Percentiles rank a stretch among this genome's conserved stretches.
Evolutionary conservation across 2,113 vertebrate genomes (phyloP).

Genomic region (Otocyon megalotis): DNA sequence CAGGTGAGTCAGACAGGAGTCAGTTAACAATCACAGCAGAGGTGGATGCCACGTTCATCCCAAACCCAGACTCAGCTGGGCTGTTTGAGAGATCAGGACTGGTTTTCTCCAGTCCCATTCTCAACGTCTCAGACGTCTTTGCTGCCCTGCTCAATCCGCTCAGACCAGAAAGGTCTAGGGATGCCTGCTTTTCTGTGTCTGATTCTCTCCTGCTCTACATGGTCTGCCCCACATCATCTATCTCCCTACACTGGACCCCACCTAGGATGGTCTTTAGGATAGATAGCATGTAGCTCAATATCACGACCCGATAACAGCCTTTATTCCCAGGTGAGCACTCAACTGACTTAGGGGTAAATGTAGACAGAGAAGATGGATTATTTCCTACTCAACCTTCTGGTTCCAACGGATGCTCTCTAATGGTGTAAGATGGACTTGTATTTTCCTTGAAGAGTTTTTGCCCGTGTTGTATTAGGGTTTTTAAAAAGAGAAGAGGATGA

Average conservation of each 20-base stretch:
- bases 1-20: background rate
- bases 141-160: background rate
- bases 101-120: fast-evolving
- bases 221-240: fast-evolving
- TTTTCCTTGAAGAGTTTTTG: background rate
- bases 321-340: background rate
- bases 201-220: background rate
- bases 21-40: background rate
- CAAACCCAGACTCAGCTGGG: background rate
- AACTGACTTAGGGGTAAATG: background rate
- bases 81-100: background rate
- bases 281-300: background rate
- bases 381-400: background rate
- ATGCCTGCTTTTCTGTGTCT: background rate
- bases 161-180: background rate
- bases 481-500: background rate
- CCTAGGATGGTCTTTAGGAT: background rate
- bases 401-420: background rate
- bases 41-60: background rate
- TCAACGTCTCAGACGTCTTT: background rate
- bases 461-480: background rate
- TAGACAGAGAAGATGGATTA: background rate
- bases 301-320: background rate
- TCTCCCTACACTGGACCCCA: background rate
- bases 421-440: background rate